Conservation (phyloP, 2,113 vertebrate genomes). For the Spilogale gracilis region DNA sequence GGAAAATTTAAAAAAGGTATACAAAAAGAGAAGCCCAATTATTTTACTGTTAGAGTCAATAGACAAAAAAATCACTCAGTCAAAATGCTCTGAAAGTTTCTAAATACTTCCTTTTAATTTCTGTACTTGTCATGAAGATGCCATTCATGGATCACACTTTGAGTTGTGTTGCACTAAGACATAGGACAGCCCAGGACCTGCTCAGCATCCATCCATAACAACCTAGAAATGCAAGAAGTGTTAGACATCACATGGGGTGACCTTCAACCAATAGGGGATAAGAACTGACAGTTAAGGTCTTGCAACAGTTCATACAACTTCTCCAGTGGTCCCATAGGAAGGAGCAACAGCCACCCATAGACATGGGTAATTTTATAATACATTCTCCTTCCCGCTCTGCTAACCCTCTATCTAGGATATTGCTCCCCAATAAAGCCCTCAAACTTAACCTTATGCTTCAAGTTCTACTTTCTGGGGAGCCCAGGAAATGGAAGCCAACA, state of each 20-base stretch:
- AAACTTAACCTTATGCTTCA: not conserved
- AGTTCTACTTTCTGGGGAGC: not conserved
- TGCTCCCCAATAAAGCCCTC: not conserved
- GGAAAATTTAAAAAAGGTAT: not conserved
- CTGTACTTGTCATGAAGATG: not conserved
- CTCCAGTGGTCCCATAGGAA: not conserved
- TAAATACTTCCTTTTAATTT: not conserved
- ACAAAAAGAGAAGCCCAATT: not conserved
- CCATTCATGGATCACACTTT: not conserved
- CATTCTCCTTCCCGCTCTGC: not conserved
- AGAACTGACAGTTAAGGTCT: not conserved
- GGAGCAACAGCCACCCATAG: not conserved
- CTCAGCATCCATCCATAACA: not conserved
- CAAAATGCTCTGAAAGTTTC: conserved; percentile 5
- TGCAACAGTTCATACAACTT: not conserved
- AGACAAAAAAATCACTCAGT: conserved; percentile 44
- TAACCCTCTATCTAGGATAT: not conserved
- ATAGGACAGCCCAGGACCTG: not conserved
- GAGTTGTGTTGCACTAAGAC: not conserved
- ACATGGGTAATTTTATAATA: not conserved
- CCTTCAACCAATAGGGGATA: not conserved
- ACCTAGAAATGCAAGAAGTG: not conserved
- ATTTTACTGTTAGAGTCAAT: conserved; percentile 23
- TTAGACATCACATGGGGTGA: not conserved
- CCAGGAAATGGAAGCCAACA: not conserved